These are phyloP conservation scores for Syngnathus scovelli DNA, from an alignment of 2,113 vertebrate species.

Conservation along the genomic window DNA sequence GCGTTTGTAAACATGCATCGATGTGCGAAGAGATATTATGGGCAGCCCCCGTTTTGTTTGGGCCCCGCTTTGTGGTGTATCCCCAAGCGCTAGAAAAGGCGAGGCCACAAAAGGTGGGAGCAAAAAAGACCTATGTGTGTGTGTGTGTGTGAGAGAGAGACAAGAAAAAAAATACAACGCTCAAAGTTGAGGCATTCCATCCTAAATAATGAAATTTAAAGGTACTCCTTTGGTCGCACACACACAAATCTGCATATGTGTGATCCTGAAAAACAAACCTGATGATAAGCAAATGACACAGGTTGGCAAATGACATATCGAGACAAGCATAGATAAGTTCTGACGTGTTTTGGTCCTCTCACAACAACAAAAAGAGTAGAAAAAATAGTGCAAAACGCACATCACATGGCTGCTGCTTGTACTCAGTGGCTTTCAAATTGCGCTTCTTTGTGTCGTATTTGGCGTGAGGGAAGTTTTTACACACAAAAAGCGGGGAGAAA, in stretches of 20 bases:
- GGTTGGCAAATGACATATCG: conserved; percentile 47
- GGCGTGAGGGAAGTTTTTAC: background rate
- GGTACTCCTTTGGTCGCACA: conserved; percentile 47
- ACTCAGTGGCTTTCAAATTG: background rate
- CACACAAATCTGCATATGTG: conserved; percentile 86
- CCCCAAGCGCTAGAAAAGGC: conserved; percentile 55
- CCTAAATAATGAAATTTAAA: conserved; percentile 74
- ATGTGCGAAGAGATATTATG: conserved; percentile 67
- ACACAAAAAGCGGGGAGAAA: no score
- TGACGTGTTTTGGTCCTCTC: conserved; percentile 69
- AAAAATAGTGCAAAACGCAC: conserved; percentile 65
- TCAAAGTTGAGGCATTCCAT: conserved; percentile 64
- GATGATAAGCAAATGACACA: conserved; percentile 58
- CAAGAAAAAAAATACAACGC: conserved; percentile 8
- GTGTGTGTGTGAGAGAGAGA: background rate
- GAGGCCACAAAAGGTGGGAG: conserved; percentile 47
- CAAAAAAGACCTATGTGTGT: background rate
- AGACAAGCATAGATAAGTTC: conserved; percentile 48
- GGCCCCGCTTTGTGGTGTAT: conserved; percentile 37
- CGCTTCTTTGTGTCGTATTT: background rate
- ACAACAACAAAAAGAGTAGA: conserved; percentile 34
- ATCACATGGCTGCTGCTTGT: background rate
- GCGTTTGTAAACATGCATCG: conserved; percentile 76
- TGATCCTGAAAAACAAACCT: conserved; percentile 81
- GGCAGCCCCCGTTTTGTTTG: conserved; percentile 5